A percentile compares a stretch with the other conserved stretches of the same genome.
Conservation (phyloP, 1,140 invertebrate genomes). For the Pseudomyrmex sp. region DNA sequence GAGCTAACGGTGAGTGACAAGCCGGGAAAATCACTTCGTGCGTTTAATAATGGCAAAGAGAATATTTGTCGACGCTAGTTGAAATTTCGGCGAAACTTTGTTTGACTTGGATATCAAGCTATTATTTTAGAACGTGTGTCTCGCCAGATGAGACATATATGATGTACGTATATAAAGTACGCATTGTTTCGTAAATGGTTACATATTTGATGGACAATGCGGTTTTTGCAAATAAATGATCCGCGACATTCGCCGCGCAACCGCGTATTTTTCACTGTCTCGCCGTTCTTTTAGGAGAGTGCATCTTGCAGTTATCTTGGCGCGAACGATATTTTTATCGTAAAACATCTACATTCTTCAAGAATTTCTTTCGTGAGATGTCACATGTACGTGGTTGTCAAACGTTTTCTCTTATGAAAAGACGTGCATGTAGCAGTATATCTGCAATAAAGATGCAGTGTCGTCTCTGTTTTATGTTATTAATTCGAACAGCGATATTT, state of each 20-base stretch:
- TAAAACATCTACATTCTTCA: background rate
- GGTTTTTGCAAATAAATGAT: slow-evolving; percentile 42
- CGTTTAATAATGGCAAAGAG: slow-evolving; percentile 16
- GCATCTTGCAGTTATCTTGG: slow-evolving; percentile 15
- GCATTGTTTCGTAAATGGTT: background rate
- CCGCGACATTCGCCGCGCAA: slow-evolving; percentile 11
- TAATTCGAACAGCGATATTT: slow-evolving; percentile 2
- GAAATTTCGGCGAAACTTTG: slow-evolving; percentile 10
- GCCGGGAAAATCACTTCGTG: background rate
- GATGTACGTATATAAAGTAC: background rate
- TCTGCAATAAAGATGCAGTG: background rate
- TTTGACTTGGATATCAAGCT: background rate
- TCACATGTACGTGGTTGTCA: background rate
- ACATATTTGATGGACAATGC: slow-evolving; percentile 36
- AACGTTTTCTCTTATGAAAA: background rate
- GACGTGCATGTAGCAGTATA: slow-evolving; percentile 9
- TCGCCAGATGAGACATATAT: background rate
- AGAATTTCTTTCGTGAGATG: background rate
- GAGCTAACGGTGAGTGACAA: slow-evolving; percentile 17
- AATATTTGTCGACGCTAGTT: background rate
- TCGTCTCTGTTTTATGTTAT: background rate
- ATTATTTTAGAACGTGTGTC: background rate
- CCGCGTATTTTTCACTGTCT: slow-evolving; percentile 50
- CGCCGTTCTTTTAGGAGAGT: slow-evolving; percentile 5
- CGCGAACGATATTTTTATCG: slow-evolving; percentile 50